phyloP scores from a whole-genome alignment of 2,113 vertebrate species.

The Tupaia chinensis region DNA sequence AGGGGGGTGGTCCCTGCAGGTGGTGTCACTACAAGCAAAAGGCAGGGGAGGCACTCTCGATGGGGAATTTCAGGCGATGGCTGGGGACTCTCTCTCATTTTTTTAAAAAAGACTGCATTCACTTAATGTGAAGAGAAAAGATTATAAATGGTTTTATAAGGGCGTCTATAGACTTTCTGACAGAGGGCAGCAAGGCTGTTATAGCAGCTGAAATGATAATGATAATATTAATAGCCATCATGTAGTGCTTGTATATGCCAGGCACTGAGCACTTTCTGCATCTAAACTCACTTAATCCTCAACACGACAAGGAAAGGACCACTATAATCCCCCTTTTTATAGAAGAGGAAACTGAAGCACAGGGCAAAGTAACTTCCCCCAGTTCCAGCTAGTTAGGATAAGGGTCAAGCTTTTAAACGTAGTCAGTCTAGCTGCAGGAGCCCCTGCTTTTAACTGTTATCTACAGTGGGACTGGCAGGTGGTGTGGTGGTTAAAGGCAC shows the following conservation, averaged over 20 bases:
- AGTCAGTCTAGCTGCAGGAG: neutral
- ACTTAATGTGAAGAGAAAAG: neutral
- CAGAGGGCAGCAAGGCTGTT: neutral
- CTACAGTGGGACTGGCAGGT: too few species aligned
- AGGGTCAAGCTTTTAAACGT: neutral
- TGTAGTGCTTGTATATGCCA: neutral
- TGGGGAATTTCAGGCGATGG: neutral
- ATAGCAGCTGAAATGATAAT: neutral
- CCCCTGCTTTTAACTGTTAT: neutral
- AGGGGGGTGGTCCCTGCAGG: neutral
- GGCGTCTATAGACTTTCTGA: slow-evolving; percentile 25
- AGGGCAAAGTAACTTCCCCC: neutral
- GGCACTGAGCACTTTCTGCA: neutral
- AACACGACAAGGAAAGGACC: neutral
- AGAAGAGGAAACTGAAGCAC: slow-evolving; percentile 15
- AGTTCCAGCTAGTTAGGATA: neutral
- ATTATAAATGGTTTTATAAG: slow-evolving; percentile 49
- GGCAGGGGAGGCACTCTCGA: neutral
- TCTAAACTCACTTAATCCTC: slow-evolving; percentile 3
- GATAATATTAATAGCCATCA: neutral
- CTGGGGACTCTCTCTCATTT: neutral
- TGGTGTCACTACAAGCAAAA: slow-evolving; percentile 56
- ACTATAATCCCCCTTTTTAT: neutral
- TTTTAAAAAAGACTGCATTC: slow-evolving; percentile 34
- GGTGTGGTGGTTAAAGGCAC: too few species aligned